Percentiles rank a stretch among this genome's conserved stretches.
phyloP scores from a whole-genome alignment of 2,888 invertebrate species.

The Sturmia bella region DNA sequence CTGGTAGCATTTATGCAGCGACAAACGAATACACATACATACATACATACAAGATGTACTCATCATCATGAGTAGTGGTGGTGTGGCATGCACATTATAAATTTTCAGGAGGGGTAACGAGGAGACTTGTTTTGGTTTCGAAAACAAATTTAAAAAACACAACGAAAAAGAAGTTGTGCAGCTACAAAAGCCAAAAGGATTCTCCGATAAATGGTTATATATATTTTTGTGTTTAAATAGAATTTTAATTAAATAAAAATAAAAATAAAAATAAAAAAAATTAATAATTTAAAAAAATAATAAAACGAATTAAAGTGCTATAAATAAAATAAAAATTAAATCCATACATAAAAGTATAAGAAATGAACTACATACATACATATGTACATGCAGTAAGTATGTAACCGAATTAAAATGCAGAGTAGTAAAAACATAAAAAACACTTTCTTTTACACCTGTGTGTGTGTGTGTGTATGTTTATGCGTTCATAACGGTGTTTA shows the following conservation, averaged over 20 bases:
- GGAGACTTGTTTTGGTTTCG: conserved; percentile 62
- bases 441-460: too few relatives aligned
- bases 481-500: conserved; percentile 40
- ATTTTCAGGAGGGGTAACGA: conserved; percentile 43
- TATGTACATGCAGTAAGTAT: too few relatives aligned
- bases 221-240: conserved; percentile 21
- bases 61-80: conserved; percentile 26
- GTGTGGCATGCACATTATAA: conserved; percentile 41
- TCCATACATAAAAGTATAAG: too few relatives aligned
- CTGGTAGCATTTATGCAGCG: conserved; percentile 31
- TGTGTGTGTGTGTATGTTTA: neutral
- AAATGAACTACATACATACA: too few relatives aligned
- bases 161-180: conserved; percentile 61
- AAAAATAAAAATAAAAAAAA: neutral
- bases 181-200: conserved; percentile 61
- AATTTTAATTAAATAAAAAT: conserved; percentile 11
- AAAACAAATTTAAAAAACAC: conserved; percentile 52
- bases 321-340: neutral
- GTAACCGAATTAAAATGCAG: neutral
- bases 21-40: conserved; percentile 35
- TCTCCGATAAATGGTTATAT: conserved; percentile 44
- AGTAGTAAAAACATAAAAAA: conserved; percentile 41
- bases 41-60: conserved; percentile 18
- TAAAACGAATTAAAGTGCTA: neutral
- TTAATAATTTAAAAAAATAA: neutral